Evolutionary conservation across 2,888 invertebrate genomes (phyloP).

Genomic region (Gisinianus flammeolus): DNA sequence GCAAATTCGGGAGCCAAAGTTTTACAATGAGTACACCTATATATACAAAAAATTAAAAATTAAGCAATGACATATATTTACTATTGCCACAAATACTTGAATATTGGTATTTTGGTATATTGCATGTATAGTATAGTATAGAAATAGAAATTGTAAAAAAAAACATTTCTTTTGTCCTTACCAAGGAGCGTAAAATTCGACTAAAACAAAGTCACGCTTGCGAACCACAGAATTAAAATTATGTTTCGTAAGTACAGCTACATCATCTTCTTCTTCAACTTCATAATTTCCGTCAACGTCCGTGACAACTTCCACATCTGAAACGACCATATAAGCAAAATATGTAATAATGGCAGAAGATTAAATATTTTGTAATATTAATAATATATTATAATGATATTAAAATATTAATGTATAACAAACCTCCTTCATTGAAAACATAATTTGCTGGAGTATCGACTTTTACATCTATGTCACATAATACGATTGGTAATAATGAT

Average conservation of each 20-base stretch:
- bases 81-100: too few relatives aligned
- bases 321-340: neutral
- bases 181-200: slow-evolving; percentile 70
- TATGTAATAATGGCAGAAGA: too few relatives aligned
- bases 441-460: slow-evolving; percentile 41
- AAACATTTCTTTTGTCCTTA: too few relatives aligned
- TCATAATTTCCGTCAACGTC: slow-evolving; percentile 60
- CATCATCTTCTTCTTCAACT: slow-evolving; percentile 62
- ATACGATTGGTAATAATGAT: neutral
- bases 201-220: slow-evolving; percentile 63
- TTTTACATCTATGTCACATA: neutral
- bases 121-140: too few relatives aligned
- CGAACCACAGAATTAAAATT: slow-evolving; percentile 63
- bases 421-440: slow-evolving; percentile 58
- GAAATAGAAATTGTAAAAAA: too few relatives aligned
- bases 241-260: slow-evolving; percentile 62
- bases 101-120: too few relatives aligned
- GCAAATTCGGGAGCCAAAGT: slow-evolving; percentile 66
- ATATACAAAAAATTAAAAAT: neutral
- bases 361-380: neutral
- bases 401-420: too few relatives aligned
- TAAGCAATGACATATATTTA: too few relatives aligned
- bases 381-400: neutral
- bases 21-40: slow-evolving; percentile 70
- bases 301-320: slow-evolving; percentile 59